Base-by-base conservation (phyloP, 2,113 vertebrate species). In the Syrrhaptes paradoxus region DNA sequence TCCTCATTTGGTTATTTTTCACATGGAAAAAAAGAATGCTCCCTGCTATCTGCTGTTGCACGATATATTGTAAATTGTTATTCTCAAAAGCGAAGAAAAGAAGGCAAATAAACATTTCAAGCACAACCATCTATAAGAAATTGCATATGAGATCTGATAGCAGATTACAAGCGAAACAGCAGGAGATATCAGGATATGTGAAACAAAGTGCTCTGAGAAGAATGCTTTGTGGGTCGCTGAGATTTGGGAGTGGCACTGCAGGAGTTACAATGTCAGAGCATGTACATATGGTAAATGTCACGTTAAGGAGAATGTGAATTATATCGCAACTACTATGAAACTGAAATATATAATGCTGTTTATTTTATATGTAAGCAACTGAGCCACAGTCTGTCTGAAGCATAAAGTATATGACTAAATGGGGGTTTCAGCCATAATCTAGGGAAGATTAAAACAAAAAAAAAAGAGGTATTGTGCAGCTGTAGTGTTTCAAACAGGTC, bases 251-350 rank as follows among this genome's bases (percentile, higher is more conserved):
- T 52, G 73, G 29, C 52, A 32, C 32, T 84, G 45, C 45, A 57
- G 52, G 48, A 84, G 17, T 73, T 84, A 10, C 36, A 17, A 73
- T 1, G 4, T 80, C 31, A 70, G 52, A 73, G 13, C 9, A 10
- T 13, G 45, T 24, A 46, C 0, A 0, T n/a, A 16, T 51, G 24
- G n/a, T 76, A 57, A 6, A 11, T 22, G 20, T 25, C 57, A 55
- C 1, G 0, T 67, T n/a, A 84, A 74, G 74, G 43, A 73, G 25
- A 74, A 51, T 31, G 22, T 25, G 54, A 83, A 21, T 20, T 70
- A 29, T 13, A 20, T 38, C 63, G 26, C 89, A 84, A 32, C 31
- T 63, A 22, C 41, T 11, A 17, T 31, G 58, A 73, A 45, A 48
- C 45, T 73, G 54, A 49, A 76, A 34, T 49, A n/a, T 49, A 13